Evolutionary conservation across 53 echinoderm and acorn worm species (phyloP).

Genomic region (Echinarachnius parma): DNA sequence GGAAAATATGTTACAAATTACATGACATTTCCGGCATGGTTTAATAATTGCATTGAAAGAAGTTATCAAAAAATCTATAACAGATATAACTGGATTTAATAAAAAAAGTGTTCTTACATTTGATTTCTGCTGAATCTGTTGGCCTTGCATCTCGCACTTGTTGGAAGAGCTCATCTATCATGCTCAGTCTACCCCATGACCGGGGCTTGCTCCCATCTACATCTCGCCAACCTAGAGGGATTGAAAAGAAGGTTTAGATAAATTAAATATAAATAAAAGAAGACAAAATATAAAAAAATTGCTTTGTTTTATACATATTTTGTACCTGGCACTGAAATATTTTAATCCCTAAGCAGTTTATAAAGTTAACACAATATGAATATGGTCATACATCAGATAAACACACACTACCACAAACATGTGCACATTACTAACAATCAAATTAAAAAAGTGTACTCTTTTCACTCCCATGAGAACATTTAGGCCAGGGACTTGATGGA

Average conservation of each 20-base stretch:
- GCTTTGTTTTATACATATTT: not conserved
- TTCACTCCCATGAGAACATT: too few species aligned
- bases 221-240: slow-evolving; percentile 81
- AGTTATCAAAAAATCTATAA: too few species aligned
- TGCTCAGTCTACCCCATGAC: slow-evolving; percentile 72
- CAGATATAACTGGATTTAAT: not conserved
- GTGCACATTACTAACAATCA: too few species aligned
- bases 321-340: not conserved
- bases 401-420: too few species aligned
- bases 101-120: slow-evolving; percentile 61
- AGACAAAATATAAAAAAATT: not conserved
- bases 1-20: too few species aligned
- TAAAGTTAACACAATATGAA: too few species aligned
- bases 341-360: too few species aligned
- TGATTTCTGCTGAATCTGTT: slow-evolving; percentile 88
- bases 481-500: too few species aligned
- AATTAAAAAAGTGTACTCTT: too few species aligned
- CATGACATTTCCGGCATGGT: too few species aligned
- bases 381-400: too few species aligned
- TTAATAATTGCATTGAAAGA: too few species aligned
- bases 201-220: slow-evolving; percentile 79
- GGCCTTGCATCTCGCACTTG: slow-evolving; percentile 79
- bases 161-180: slow-evolving; percentile 91
- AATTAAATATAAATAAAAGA: not conserved
- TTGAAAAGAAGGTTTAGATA: not conserved